These are phyloP conservation scores for Sinocyclocheilus rhinocerous DNA, from an alignment of 2,113 vertebrate species.

Conservation along the genomic window DNA sequence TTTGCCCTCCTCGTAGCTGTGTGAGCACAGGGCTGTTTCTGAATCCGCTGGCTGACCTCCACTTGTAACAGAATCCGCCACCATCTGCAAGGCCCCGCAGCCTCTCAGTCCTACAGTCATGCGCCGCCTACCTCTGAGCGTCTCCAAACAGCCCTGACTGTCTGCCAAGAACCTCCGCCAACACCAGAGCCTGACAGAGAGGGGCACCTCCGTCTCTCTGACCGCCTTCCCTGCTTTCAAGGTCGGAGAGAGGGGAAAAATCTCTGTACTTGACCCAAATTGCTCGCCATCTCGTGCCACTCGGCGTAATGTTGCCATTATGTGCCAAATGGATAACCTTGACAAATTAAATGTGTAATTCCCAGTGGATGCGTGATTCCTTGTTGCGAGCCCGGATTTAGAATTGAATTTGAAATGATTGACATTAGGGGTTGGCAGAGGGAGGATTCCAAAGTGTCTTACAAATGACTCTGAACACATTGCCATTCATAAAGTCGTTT, in stretches of 20 bases:
- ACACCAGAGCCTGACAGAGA: slow-evolving; percentile 34
- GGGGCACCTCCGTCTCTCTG: slow-evolving; percentile 17
- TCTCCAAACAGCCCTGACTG: slow-evolving; percentile 41
- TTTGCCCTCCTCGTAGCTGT: slow-evolving; percentile 10
- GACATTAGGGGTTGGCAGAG: neutral
- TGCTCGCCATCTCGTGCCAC: neutral
- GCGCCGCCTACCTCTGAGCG: neutral
- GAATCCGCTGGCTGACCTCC: slow-evolving; percentile 60
- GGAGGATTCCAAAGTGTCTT: neutral
- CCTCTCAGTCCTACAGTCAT: slow-evolving; percentile 35
- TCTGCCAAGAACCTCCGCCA: slow-evolving; percentile 36
- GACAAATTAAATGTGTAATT: slow-evolving; percentile 33
- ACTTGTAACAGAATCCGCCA: slow-evolving; percentile 50
- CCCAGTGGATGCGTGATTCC: neutral
- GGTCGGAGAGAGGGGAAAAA: slow-evolving; percentile 20
- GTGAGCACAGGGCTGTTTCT: slow-evolving; percentile 9
- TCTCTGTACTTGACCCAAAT: slow-evolving; percentile 50
- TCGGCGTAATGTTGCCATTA: slow-evolving; percentile 11
- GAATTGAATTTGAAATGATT: slow-evolving; percentile 2
- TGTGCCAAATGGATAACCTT: slow-evolving; percentile 45
- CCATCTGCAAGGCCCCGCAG: slow-evolving; percentile 59
- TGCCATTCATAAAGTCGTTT: neutral
- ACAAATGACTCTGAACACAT: slow-evolving; percentile 11
- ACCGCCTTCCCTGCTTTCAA: slow-evolving; percentile 30
- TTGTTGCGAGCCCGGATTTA: neutral